Percentiles rank a stretch among this genome's conserved stretches.
phyloP scores from a whole-genome alignment of 92 coral and sea anemone genomes.

The Umimayanthus kanabou region DNA sequence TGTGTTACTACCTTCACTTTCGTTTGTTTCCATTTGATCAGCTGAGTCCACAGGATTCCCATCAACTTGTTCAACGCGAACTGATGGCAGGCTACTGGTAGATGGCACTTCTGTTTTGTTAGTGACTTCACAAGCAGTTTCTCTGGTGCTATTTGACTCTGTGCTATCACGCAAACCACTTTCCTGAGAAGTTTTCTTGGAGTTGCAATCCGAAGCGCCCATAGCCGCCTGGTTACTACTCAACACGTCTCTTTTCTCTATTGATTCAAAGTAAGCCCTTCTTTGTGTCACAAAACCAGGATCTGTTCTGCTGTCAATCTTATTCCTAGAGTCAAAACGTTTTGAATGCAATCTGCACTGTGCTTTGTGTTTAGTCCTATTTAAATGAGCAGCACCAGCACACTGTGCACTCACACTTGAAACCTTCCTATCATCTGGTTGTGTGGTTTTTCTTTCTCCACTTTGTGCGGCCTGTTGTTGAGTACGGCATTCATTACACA shows the following conservation, averaged over 20 bases:
- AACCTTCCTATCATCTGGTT: not conserved
- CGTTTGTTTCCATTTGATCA: slow-evolving; percentile 24
- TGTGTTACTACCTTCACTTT: not conserved
- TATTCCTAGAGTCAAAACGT: slow-evolving; percentile 7
- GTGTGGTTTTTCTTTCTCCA: not conserved
- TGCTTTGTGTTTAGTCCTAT: slow-evolving; percentile 9
- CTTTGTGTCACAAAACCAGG: slow-evolving; percentile 34
- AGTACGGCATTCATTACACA: not conserved
- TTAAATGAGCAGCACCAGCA: not conserved
- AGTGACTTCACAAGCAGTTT: not conserved
- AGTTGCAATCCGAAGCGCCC: not conserved
- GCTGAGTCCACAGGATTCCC: not conserved
- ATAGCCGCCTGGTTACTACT: not conserved
- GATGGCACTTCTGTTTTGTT: not conserved
- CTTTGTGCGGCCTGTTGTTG: not conserved
- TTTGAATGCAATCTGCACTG: not conserved
- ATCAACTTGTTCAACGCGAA: slow-evolving; percentile 29
- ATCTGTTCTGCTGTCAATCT: slow-evolving; percentile 28
- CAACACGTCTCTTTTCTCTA: not conserved
- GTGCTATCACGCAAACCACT: not conserved
- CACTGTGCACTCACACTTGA: not conserved
- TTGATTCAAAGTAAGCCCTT: slow-evolving; percentile 27
- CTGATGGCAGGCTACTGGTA: slow-evolving; percentile 7
- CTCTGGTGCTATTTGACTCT: not conserved
- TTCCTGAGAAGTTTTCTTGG: not conserved